Percentiles rank a stretch among this genome's conserved stretches.
Conservation (phyloP, 2,113 vertebrate species). For the Ophiodon elongatus region DNA sequence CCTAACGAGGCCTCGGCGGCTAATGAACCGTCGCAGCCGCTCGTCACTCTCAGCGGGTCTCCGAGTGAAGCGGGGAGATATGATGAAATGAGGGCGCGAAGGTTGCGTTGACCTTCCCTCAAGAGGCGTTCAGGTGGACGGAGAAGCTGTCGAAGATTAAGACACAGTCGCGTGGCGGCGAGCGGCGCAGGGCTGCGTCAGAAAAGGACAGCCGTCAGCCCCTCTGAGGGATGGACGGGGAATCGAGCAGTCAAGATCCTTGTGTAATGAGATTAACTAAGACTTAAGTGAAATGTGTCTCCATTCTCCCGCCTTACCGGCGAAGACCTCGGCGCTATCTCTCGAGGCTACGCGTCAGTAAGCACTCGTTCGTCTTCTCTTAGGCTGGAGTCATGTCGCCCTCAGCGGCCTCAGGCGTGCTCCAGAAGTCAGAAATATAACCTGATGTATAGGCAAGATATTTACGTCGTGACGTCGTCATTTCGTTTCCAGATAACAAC, state of each 20-base stretch:
- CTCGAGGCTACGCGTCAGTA: slow-evolving; percentile 46
- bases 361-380: slow-evolving; percentile 16
- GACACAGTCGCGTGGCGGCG: slow-evolving; percentile 13
- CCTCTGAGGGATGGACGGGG: slow-evolving; percentile 38
- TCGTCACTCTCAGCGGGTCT: slow-evolving; percentile 23
- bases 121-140: slow-evolving; percentile 48
- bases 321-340: slow-evolving; percentile 32
- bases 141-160: slow-evolving; percentile 46
- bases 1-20: slow-evolving; percentile 35
- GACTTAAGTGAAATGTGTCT: slow-evolving; percentile 47
- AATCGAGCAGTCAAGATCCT: slow-evolving; percentile 39
- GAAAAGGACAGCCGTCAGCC: slow-evolving; percentile 18
- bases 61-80: background rate
- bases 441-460: background rate
- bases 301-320: background rate
- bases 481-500: too few relatives aligned
- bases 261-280: slow-evolving; percentile 47
- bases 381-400: slow-evolving; percentile 3
- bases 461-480: too few relatives aligned
- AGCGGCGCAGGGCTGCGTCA: background rate
- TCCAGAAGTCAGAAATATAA: slow-evolving; percentile 11
- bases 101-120: slow-evolving; percentile 63
- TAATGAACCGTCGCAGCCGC: slow-evolving; percentile 27
- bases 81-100: slow-evolving; percentile 49
- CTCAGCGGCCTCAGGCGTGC: slow-evolving; percentile 1